Percentiles rank a stretch among this genome's conserved stretches.
Conservation (phyloP, 2,888 invertebrate species). For the Smittia aterrima region DNA sequence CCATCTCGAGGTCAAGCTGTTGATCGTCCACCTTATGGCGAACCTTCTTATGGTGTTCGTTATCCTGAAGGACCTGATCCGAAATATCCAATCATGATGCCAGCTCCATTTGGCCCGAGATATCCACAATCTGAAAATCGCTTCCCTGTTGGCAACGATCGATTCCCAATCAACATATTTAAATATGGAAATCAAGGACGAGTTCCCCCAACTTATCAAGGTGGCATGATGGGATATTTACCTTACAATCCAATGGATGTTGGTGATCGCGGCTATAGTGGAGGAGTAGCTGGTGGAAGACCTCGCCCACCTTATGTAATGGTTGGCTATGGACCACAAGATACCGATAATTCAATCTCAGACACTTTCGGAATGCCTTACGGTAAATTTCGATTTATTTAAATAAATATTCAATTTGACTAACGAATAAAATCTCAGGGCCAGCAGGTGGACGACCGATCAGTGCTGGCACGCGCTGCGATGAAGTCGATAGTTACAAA, state of each 20-base stretch:
- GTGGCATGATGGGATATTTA: not conserved
- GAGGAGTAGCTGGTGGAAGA: conserved; percentile 45
- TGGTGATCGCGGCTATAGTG: conserved; percentile 48
- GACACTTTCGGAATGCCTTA: conserved; percentile 44
- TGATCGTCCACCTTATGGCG: conserved; percentile 43
- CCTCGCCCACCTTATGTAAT: conserved; percentile 51
- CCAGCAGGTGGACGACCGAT: conserved; percentile 37
- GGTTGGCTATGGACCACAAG: conserved; percentile 28
- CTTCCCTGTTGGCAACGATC: conserved; percentile 57
- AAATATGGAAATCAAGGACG: conserved; percentile 58
- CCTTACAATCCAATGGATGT: conserved; percentile 45
- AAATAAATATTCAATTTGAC: conserved; percentile 43
- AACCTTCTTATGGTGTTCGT: conserved; percentile 44
- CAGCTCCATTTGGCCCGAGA: conserved; percentile 49
- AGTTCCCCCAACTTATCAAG: conserved; percentile 46
- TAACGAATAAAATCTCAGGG: conserved; percentile 41
- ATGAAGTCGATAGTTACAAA: conserved; percentile 77
- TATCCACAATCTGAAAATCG: conserved; percentile 56
- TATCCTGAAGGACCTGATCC: conserved; percentile 38
- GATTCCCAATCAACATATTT: conserved; percentile 54
- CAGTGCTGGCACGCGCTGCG: conserved; percentile 60
- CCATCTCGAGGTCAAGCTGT: conserved; percentile 36
- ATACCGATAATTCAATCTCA: conserved; percentile 7
- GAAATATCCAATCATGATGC: conserved; percentile 32
- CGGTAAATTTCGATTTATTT: conserved; percentile 30